A percentile compares a stretch with the other conserved stretches of the same genome.
These are phyloP conservation scores for Toxonevra muliebris DNA, from an alignment of 2,888 invertebrate species.

Conservation along the genomic window DNA sequence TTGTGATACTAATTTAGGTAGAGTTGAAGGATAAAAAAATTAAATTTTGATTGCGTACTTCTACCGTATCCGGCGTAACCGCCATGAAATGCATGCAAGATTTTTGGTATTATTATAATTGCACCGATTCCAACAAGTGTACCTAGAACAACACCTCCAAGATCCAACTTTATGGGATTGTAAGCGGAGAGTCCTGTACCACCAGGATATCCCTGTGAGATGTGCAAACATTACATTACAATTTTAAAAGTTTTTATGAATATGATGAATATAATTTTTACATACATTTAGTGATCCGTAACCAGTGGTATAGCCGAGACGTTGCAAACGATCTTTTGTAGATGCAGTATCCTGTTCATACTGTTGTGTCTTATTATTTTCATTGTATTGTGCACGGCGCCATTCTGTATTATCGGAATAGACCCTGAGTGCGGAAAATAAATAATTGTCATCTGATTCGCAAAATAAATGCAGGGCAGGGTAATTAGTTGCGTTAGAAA, in stretches of 20 bases:
- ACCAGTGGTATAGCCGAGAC: conserved; percentile 62
- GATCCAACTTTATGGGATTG: conserved; percentile 80
- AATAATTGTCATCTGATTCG: neutral
- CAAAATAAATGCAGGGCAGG: too few relatives aligned
- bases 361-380: conserved; percentile 54
- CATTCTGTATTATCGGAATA: conserved; percentile 54
- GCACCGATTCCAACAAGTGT: conserved; percentile 84
- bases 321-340: conserved; percentile 61
- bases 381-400: conserved; percentile 56
- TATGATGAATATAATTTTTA: neutral
- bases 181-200: conserved; percentile 70
- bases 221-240: neutral
- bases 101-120: conserved; percentile 80
- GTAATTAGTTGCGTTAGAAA: too few relatives aligned
- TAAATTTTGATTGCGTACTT: conserved; percentile 58
- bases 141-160: conserved; percentile 83
- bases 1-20: neutral
- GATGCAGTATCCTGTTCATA: conserved; percentile 52
- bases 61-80: conserved; percentile 73
- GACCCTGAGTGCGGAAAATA: conserved; percentile 39
- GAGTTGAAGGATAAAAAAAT: neutral
- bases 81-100: conserved; percentile 77
- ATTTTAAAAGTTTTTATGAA: neutral
- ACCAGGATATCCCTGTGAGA: conserved; percentile 61
- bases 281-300: conserved; percentile 60